Evolutionary conservation across 2,888 invertebrate species (phyloP).

Genomic region (Chloroclystis v-ata): DNA sequence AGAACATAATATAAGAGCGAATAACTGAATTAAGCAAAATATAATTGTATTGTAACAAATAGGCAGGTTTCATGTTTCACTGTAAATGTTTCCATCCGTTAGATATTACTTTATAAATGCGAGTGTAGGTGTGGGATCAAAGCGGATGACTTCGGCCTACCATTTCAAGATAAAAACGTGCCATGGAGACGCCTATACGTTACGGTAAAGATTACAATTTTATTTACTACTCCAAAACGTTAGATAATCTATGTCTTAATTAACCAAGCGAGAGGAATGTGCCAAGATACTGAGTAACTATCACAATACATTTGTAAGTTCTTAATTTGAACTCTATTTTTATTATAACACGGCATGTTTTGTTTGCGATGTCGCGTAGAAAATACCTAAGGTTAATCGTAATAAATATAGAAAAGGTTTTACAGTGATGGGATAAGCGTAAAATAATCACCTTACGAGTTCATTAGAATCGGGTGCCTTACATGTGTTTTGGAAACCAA

Average conservation of each 20-base stretch:
- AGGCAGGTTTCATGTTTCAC: background rate
- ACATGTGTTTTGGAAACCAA: constrained; percentile 69
- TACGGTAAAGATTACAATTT: constrained; percentile 71
- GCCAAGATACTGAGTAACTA: constrained; percentile 39
- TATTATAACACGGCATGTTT: constrained; percentile 19
- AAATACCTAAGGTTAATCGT: constrained; percentile 27
- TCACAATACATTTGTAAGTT: constrained; percentile 16
- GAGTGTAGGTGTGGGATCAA: constrained; percentile 72
- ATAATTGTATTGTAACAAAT: background rate
- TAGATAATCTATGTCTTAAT: constrained; percentile 78
- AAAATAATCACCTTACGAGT: constrained; percentile 35
- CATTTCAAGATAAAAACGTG: constrained; percentile 67
- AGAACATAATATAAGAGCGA: too few relatives aligned
- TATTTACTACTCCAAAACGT: constrained; percentile 75
- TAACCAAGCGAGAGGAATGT: constrained; percentile 68
- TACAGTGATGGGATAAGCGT: constrained; percentile 19
- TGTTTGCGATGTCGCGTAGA: constrained; percentile 1
- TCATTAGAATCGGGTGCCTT: constrained; percentile 58
- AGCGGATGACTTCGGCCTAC: constrained; percentile 66
- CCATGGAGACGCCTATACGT: constrained; percentile 69
- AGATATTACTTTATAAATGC: constrained; percentile 60
- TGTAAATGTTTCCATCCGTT: constrained; percentile 36
- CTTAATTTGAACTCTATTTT: constrained; percentile 24
- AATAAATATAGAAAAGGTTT: constrained; percentile 19
- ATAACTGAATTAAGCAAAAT: too few relatives aligned